Evolutionary conservation across 37 sponge, comb jelly and placozoan genomes (phyloP).

Genomic region (Oscarella lobularis): DNA sequence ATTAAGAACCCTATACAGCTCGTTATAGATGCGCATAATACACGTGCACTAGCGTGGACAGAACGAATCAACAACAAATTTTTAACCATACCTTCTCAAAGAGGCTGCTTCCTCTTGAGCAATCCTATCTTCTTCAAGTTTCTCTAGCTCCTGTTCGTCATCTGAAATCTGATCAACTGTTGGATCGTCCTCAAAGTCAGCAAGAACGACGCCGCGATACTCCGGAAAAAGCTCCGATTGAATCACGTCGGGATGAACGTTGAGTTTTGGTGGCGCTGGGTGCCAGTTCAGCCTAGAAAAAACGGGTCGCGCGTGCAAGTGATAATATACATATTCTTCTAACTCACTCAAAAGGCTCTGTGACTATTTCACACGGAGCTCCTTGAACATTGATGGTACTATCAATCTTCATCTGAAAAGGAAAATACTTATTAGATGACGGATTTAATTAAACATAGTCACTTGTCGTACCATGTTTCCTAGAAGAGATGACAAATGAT

Average conservation of each 20-base stretch:
- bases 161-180: background rate
- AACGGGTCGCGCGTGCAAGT: background rate
- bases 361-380: too few relatives aligned
- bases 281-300: conserved; percentile 46
- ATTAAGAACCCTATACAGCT: too few relatives aligned
- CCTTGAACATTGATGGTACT: too few relatives aligned
- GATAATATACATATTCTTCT: too few relatives aligned
- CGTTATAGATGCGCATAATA: too few relatives aligned
- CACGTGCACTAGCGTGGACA: too few relatives aligned
- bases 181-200: background rate
- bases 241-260: conserved; percentile 52
- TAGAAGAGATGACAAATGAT: background rate
- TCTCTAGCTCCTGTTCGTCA: background rate
- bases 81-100: too few relatives aligned
- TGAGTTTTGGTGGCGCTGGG: conserved; percentile 81
- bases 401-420: too few relatives aligned
- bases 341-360: too few relatives aligned
- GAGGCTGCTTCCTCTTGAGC: background rate
- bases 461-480: background rate
- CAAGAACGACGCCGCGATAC: conserved; percentile 22
- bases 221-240: conserved; percentile 48
- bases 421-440: too few relatives aligned
- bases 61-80: too few relatives aligned
- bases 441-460: too few relatives aligned
- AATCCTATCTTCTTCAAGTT: background rate